Base-by-base conservation (phyloP, 2,888 invertebrate species). In the Halictus quadricinctus region DNA sequence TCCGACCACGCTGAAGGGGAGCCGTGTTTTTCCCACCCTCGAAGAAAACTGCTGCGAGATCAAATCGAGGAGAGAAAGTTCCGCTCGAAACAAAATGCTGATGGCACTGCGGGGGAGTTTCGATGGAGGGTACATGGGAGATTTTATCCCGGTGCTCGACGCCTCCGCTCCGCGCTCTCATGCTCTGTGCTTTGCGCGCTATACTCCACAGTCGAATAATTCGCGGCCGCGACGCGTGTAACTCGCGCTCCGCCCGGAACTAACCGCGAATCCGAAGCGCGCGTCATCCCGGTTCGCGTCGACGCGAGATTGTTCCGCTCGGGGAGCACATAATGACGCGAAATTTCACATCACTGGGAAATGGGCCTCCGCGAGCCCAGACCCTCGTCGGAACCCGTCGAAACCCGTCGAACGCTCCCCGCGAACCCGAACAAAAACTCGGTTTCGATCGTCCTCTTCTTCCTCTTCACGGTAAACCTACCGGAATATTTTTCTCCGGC, bases 251-350 rank as follows among this genome's bases (percentile, higher is more conserved):
- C 36, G 25, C 50, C 18, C 12, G 29, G 64, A 29, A 66, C 29
- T 36, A 76, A 64, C 50, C 79, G 43, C 72, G 76, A 50, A 66
- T 29, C 29, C 54, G 41, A 74, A 72, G 69, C 72, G 64, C 54
- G 48, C 48, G 15, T n/a, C 29, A 75, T 75, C 73, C 75, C 86
- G 69, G 29, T 80, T 70, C 54, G 54, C 54, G 54, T 54, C 54
- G 54, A 54, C 73, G 76, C 74, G 81, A 76, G 77, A 87, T 81
- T 66, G 70, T 77, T 46, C 83, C 85, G 76, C 76, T 69, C 66
- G 66, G 79, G 12, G 64, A 83, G 81, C 70, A 36, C 80, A 76
- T 89, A 88, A 88, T 88, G 88, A 88, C 70, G 79, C 76, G 84
- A 87, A 88, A 88, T 88, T 87, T 83, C 76, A 8, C 64, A 29